Percentiles rank a stretch among this genome's conserved stretches.
These are phyloP conservation scores for Corythornis cristatus DNA, from an alignment of 2,113 vertebrate species.

Conservation along the genomic window DNA sequence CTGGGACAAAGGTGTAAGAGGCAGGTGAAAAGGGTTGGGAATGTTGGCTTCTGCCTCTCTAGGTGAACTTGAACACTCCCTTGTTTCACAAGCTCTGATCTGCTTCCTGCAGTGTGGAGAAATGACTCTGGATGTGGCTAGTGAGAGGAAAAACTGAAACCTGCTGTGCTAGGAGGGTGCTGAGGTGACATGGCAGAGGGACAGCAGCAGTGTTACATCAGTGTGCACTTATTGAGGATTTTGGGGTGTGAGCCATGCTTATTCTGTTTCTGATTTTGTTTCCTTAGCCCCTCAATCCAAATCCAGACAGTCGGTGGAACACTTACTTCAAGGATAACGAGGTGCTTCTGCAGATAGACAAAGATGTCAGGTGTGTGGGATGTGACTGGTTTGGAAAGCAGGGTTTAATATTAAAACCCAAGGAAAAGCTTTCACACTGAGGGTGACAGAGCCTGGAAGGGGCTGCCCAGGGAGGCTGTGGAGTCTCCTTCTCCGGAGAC, in stretches of 20 bases:
- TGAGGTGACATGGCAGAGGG: neutral
- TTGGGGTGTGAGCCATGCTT: neutral
- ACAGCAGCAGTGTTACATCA: neutral
- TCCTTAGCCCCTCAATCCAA: slow-evolving; percentile 93
- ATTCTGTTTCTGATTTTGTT: neutral
- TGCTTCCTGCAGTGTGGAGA: neutral
- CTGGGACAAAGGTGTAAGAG: neutral
- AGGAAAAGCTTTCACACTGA: too few relatives aligned
- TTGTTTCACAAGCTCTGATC: neutral
- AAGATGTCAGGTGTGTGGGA: slow-evolving; percentile 89
- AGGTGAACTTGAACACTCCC: neutral
- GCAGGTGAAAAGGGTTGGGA: neutral
- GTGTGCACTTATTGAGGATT: neutral
- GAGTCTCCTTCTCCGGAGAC: too few relatives aligned
- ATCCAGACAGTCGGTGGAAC: slow-evolving; percentile 96
- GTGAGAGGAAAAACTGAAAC: neutral
- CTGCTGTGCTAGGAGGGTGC: neutral
- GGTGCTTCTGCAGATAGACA: slow-evolving; percentile 96
- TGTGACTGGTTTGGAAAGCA: too few relatives aligned
- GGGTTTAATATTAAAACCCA: too few relatives aligned
- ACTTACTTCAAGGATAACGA: slow-evolving; percentile 98
- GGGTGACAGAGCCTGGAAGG: too few relatives aligned
- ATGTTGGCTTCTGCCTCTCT: neutral
- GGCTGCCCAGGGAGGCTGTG: too few relatives aligned
- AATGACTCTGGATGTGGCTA: accelerated